A percentile compares a stretch with the other conserved stretches of the same genome.
Conservation (phyloP, 2,113 vertebrate species). For the Xiphophorus hellerii region DNA sequence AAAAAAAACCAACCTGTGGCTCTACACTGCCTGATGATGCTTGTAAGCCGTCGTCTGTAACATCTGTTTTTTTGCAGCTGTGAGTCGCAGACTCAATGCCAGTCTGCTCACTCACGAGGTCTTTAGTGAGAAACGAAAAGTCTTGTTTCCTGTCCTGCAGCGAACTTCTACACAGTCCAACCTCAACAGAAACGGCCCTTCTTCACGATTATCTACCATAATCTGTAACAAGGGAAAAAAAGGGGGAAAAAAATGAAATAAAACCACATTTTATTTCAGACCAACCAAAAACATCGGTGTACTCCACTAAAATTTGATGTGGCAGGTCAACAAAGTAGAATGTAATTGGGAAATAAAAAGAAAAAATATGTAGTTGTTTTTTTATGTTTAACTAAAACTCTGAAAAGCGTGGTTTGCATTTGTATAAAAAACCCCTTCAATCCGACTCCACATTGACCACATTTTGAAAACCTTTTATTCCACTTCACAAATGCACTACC, state of each 20-base stretch:
- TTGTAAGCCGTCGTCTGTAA: not conserved
- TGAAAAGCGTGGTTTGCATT: not conserved
- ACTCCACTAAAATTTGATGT: no score
- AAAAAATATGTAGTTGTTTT: no score
- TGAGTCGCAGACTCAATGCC: not conserved
- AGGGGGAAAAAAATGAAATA: not conserved
- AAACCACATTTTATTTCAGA: not conserved
- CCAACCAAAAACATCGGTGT: no score
- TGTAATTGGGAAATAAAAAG: not conserved
- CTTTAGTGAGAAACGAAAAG: slow-evolving; percentile 85
- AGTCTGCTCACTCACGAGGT: not conserved
- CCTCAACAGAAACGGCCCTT: slow-evolving; percentile 78
- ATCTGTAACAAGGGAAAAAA: slow-evolving; percentile 68
- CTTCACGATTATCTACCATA: slow-evolving; percentile 86
- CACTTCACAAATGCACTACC: no score
- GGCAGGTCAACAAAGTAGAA: not conserved
- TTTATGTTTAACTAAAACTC: no score
- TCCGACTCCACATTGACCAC: not conserved
- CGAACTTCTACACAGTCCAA: slow-evolving; percentile 82
- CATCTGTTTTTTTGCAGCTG: not conserved
- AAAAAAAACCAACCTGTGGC: not conserved
- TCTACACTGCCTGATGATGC: not conserved
- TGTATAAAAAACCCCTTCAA: not conserved
- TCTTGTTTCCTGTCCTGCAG: slow-evolving; percentile 92
- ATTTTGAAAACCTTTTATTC: no score